phyloP scores from a whole-genome alignment of 2,888 invertebrate species.

The Iphiclides podalirius region DNA sequence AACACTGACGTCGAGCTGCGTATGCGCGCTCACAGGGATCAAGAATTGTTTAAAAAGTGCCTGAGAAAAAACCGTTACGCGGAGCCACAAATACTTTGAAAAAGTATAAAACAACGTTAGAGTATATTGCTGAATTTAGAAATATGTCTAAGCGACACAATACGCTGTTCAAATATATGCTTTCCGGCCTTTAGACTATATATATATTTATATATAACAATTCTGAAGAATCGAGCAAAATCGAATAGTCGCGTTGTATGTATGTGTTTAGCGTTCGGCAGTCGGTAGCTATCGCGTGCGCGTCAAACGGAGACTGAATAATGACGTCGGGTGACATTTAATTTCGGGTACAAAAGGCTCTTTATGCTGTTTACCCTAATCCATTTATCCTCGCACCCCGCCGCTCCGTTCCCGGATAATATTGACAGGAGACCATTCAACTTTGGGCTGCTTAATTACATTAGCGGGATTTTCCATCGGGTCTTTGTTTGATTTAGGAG shows the following conservation, averaged over 20 bases:
- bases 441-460: constrained; percentile 49
- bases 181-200: no score
- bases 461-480: constrained; percentile 37
- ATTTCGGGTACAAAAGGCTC: constrained; percentile 77
- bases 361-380: constrained; percentile 77
- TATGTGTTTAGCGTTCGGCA: constrained; percentile 42
- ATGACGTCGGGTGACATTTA: constrained; percentile 76
- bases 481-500: constrained; percentile 17
- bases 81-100: no score
- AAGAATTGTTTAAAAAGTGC: no score
- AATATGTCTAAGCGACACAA: no score
- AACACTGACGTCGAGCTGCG: no score
- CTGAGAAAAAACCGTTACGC: no score
- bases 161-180: no score
- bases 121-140: no score
- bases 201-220: no score
- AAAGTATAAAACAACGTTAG: no score
- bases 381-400: constrained; percentile 39
- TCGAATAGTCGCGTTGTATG: not conserved
- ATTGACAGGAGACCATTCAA: constrained; percentile 58
- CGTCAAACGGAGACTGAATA: constrained; percentile 68
- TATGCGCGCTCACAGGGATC: no score
- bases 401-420: constrained; percentile 39
- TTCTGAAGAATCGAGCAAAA: not conserved
- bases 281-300: constrained; percentile 59